Conservation (phyloP, 1,140 invertebrate genomes). For the Eupristina koningsbergeri region DNA sequence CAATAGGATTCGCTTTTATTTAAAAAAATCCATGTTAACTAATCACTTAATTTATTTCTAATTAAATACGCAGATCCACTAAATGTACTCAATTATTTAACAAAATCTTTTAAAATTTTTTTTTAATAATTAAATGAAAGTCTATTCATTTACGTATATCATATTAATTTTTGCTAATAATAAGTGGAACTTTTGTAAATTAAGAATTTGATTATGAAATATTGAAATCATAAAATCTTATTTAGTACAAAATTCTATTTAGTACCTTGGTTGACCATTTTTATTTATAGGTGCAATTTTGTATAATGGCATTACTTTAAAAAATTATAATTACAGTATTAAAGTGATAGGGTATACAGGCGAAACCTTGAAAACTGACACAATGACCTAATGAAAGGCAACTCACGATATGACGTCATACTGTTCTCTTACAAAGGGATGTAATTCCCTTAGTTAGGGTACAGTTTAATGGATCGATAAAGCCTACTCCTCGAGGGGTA, state of each 20-base stretch:
- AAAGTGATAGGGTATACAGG: not conserved
- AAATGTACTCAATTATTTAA: not conserved
- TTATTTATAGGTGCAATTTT: too few species aligned
- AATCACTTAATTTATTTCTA: conserved; percentile 8
- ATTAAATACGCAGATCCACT: not conserved
- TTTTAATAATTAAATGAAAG: not conserved
- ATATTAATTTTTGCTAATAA: too few species aligned
- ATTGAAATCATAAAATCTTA: not conserved
- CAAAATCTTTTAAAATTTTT: not conserved
- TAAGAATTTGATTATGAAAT: too few species aligned
- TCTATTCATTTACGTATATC: not conserved
- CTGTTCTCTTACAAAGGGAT: conserved; percentile 62
- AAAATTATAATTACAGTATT: not conserved
- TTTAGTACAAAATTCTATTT: not conserved
- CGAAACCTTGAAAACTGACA: conserved; percentile 57
- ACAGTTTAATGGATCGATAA: conserved; percentile 63
- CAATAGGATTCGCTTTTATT: conserved; percentile 49
- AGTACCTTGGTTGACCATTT: not conserved
- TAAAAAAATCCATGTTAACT: conserved; percentile 50
- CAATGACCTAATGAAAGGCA: conserved; percentile 69
- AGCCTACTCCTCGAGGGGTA: conserved; percentile 57
- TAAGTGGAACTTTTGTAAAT: too few species aligned
- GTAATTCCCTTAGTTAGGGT: conserved; percentile 58
- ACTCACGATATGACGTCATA: conserved; percentile 64
- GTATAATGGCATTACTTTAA: not conserved